Evolutionary conservation across 53 echinoderm and acorn worm genomes (phyloP), one percentile per base, ranked within the genome.

Genomic region (Apostichopus leukothele): DNA sequence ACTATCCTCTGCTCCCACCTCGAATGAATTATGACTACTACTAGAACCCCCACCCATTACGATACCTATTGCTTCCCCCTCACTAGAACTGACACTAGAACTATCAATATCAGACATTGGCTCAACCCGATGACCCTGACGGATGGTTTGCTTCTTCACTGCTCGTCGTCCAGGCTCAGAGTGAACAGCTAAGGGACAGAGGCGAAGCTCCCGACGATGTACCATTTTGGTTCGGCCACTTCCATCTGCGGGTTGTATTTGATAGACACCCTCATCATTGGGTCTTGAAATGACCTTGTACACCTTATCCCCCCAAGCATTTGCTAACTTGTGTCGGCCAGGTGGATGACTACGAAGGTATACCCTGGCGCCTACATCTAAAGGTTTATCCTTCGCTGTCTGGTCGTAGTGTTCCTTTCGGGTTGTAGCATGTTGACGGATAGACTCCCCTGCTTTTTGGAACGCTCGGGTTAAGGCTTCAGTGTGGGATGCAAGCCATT

Each of bases 251-350:
- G 0, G 84, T 26, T 84, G 59, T 12, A 84, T 84, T 7, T 6
- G 9, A 54, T 84, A 84, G 6, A 84, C 84, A 9, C 59, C 59
- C n/a, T 60, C 60, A 6, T 84, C 68, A 7, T 52, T 83, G 14
- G 90, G 90, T 83, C 90, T 61, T 13, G 90, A 60, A 5, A 84
- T 61, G 9, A 89, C 59, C 73, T 67, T 84, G 83, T 50, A 89
- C 8, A 83, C 23, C 12, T 26, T 21, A 67, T 78, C 1, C 9
- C 52, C 73, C 90, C 90, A 89, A 16, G 14, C 71, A 73, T 89
- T 83, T 8, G 83, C 83, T 5, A 89, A 84, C 53, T 89, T 89
- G 50, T 89, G 90, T 66, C 90, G 51, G 0, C 90, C 90, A 22
- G 67, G 51, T 9, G 83, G 90, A 83, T 89, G 83, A 26, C 55